phyloP scores from a whole-genome alignment of 2,113 vertebrate species.

The Morone chrysops region DNA sequence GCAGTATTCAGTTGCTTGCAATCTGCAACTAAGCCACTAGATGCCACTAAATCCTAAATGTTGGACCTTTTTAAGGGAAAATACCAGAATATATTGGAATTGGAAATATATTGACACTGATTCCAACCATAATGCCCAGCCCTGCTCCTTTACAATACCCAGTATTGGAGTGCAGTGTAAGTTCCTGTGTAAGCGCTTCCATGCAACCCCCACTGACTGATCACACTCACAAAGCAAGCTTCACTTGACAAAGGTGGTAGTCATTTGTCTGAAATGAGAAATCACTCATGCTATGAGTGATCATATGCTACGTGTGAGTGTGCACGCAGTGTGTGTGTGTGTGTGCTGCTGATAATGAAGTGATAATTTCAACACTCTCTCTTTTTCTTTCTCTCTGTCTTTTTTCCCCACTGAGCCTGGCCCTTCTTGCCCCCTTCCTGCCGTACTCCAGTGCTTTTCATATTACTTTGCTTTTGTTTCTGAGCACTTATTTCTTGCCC shows the following conservation, averaged over 20 bases:
- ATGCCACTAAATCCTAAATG: too few relatives aligned
- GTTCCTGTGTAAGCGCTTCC: constrained; percentile 14
- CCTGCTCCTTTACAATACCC: background rate
- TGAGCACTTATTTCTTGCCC: constrained; percentile 72
- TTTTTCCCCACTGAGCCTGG: constrained; percentile 34
- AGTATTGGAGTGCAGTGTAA: background rate
- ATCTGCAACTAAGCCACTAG: too few relatives aligned
- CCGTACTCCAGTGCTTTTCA: constrained; percentile 74
- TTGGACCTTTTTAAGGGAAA: too few relatives aligned
- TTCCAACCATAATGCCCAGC: background rate
- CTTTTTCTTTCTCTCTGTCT: constrained; percentile 28
- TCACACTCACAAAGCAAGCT: constrained; percentile 52
- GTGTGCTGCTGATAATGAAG: constrained; percentile 56
- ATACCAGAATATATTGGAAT: too few relatives aligned
- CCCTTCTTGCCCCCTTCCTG: constrained; percentile 57
- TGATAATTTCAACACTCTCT: constrained; percentile 64
- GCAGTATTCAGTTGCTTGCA: too few relatives aligned
- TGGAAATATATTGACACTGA: background rate
- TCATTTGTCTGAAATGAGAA: constrained; percentile 75
- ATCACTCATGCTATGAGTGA: constrained; percentile 66
- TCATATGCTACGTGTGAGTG: constrained; percentile 23
- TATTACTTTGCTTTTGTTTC: constrained; percentile 77
- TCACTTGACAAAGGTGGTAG: constrained; percentile 63
- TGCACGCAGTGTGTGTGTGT: constrained; percentile 22
- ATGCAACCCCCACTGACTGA: constrained; percentile 24